phyloP scores from a whole-genome alignment of 2,888 invertebrate species.

The Cheilosia grossa region DNA sequence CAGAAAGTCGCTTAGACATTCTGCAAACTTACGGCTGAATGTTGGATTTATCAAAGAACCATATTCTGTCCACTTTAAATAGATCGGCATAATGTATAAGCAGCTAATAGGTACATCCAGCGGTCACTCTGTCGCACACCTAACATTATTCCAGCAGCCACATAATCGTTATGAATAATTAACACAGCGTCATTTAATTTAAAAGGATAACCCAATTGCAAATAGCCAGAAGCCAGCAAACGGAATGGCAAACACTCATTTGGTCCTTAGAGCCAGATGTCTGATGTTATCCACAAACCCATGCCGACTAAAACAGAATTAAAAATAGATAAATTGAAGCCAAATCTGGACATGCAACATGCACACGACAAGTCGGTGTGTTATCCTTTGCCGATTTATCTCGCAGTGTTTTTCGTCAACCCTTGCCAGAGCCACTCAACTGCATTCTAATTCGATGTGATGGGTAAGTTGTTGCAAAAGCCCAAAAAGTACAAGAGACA shows the following conservation, averaged over 20 bases:
- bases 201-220: not conserved
- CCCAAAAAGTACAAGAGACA: not conserved
- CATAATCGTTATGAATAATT: not conserved
- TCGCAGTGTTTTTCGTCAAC: not conserved
- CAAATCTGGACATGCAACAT: not conserved
- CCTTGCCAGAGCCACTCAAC: not conserved
- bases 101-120: too few species aligned
- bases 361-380: not conserved
- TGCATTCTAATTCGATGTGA: not conserved
- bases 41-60: not conserved
- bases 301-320: not conserved
- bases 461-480: not conserved
- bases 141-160: not conserved
- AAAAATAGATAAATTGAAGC: not conserved
- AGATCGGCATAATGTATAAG: not conserved
- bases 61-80: not conserved
- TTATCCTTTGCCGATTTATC: not conserved
- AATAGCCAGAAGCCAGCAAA: not conserved
- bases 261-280: not conserved
- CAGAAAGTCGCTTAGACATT: too few species aligned
- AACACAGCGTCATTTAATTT: not conserved
- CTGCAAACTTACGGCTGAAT: not conserved
- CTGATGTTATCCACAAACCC: not conserved
- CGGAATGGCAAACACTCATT: not conserved
- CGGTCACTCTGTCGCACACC: not conserved